Base-by-base conservation (phyloP, 2,888 invertebrate species). In the Crioceris asparagi region DNA sequence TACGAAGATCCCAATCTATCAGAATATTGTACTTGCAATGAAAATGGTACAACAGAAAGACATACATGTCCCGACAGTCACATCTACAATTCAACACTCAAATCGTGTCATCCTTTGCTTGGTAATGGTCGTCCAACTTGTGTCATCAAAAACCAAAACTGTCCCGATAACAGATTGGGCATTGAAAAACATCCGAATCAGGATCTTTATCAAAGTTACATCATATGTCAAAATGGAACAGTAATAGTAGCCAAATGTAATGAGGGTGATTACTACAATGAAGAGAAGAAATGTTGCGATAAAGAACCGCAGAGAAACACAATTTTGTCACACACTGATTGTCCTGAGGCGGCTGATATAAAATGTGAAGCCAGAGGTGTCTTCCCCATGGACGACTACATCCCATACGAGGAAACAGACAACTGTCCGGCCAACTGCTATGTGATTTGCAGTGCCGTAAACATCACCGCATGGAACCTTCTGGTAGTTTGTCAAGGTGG, bases 361-460 rank as follows among this genome's bases (percentile, higher is more conserved):
- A 35, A 37, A 3, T 46, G 46, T 21, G 10, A 15, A 3, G 17
- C 37, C 11, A 31, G 41, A n/a, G 41, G 39, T n/a, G 29, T 44
- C 7, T 37, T 18, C 11, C 15, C 23, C 4, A 14, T 41, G 10
- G 29, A 33, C 8, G 25, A 8, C 7, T 2, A 26, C 10, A 29
- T 31, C 15, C n/a, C n/a, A n/a, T n/a, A n/a, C n/a, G n/a, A n/a
- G n/a, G n/a, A n/a, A n/a, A 21, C 26, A 5, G 10, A 27, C 2
- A 16, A 29, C 7, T 42, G 39, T 25, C 5, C 18, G 17, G 25
- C n/a, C n/a, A n/a, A 41, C n/a, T 46, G 46, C 25, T 41, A 36
- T 21, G 43, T 40, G 17, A 11, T 41, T 15, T 46, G 46, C 18
- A 39, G 25, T n/a, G 31, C 36, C 15, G 39, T 16, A 35, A 26